A percentile compares a stretch with the other conserved stretches of the same genome.
phyloP scores from a whole-genome alignment of 2,888 invertebrate species.

The Spicauda simplicius region DNA sequence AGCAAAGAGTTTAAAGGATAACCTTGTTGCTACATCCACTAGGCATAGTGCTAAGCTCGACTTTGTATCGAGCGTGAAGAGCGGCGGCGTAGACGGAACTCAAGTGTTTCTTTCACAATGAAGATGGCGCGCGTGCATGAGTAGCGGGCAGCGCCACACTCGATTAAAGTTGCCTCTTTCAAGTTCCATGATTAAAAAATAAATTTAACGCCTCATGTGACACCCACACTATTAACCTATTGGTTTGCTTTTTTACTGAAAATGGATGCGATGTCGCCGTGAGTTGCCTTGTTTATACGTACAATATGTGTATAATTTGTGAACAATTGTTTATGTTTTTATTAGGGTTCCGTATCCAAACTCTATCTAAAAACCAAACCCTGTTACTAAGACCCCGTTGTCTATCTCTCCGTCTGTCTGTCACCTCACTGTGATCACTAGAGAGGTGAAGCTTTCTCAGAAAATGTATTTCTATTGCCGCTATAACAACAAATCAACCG shows the following conservation, averaged over 20 bases:
- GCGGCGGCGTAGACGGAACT: conserved; percentile 72
- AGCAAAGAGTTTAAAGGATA: conserved; percentile 25
- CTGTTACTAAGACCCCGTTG: too few relatives aligned
- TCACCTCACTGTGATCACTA: too few relatives aligned
- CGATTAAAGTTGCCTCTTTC: conserved; percentile 40
- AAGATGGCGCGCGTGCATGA: conserved; percentile 75
- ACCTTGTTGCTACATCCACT: conserved; percentile 22
- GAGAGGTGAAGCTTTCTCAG: too few relatives aligned
- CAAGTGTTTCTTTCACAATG: conserved; percentile 73
- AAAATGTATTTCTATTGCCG: too few relatives aligned
- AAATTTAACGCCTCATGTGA: conserved; percentile 35
- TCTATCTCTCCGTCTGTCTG: too few relatives aligned
- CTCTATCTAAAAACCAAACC: too few relatives aligned
- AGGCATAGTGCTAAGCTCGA: conserved; percentile 30
- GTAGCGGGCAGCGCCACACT: conserved; percentile 49
- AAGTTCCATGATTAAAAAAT: conserved; percentile 32
- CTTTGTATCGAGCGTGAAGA: conserved; percentile 45
- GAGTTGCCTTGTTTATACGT: too few relatives aligned
- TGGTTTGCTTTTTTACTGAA: neutral
- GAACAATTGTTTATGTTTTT: too few relatives aligned
- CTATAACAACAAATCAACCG: too few relatives aligned
- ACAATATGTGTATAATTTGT: too few relatives aligned
- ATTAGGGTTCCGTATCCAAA: too few relatives aligned
- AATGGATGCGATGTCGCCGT: too few relatives aligned
- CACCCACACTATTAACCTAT: conserved; percentile 1